Conservation (phyloP, 2,113 vertebrate genomes). For the Nycticryphes semicollaris region DNA sequence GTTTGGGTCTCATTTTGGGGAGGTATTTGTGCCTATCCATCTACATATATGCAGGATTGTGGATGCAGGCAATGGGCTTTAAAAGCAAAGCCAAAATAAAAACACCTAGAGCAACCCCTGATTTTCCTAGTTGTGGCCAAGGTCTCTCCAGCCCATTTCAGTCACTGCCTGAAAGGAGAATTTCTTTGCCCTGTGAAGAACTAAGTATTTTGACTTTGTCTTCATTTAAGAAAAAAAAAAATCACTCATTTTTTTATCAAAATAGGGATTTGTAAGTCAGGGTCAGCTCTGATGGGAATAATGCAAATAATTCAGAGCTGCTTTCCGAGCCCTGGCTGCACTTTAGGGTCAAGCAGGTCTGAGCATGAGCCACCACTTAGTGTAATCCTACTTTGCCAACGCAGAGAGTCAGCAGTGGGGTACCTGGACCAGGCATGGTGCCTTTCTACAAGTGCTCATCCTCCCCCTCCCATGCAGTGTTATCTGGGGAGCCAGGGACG, state of each 20-base stretch:
- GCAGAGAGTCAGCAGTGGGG: background rate
- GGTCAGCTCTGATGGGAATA: background rate
- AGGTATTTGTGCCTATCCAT: background rate
- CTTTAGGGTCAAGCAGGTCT: background rate
- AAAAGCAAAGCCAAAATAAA: background rate
- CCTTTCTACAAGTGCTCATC: background rate
- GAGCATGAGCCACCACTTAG: background rate
- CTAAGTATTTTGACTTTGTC: background rate
- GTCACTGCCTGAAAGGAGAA: background rate
- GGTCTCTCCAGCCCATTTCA: background rate
- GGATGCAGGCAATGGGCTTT: background rate
- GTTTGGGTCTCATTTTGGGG: background rate
- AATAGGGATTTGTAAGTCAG: background rate
- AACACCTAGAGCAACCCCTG: background rate
- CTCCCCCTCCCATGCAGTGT: background rate
- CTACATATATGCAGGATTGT: background rate
- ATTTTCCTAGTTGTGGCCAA: background rate
- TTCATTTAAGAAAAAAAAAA: background rate
- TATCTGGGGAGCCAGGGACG: fast-evolving
- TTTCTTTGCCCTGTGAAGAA: background rate
- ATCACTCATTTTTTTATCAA: background rate
- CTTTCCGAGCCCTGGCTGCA: background rate
- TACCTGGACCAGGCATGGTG: background rate
- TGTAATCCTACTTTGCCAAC: background rate
- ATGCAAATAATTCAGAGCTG: background rate